Conservation (phyloP, 92 coral and sea anemone species). For the Phenganax stokvisi region DNA sequence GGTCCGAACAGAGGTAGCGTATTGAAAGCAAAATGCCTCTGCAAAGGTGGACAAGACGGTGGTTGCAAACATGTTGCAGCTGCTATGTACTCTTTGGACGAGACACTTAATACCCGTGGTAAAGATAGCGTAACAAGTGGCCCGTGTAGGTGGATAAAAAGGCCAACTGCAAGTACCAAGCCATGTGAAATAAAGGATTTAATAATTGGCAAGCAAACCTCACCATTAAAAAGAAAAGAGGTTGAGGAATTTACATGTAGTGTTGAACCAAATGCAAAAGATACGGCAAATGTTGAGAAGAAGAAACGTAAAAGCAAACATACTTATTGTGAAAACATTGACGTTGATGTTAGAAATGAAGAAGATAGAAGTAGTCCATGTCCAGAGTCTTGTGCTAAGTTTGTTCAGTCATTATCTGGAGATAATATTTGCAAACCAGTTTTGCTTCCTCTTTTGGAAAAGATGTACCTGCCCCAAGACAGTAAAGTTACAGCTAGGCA, state of each 20-base stretch:
- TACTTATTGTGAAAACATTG: conserved; percentile 34
- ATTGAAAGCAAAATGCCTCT: background rate
- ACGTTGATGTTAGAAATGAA: conserved; percentile 36
- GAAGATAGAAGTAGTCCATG: background rate
- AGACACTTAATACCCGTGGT: background rate
- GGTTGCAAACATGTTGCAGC: conserved; percentile 62
- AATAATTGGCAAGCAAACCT: background rate
- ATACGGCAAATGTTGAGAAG: no score
- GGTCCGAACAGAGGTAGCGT: background rate
- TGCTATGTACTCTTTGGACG: conserved; percentile 44
- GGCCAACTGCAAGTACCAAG: background rate
- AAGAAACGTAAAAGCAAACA: background rate
- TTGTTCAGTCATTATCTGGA: background rate
- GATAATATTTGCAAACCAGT: background rate
- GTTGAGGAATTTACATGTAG: no score
- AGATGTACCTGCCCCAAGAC: background rate
- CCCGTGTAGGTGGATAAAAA: background rate
- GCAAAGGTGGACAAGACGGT: conserved; percentile 48
- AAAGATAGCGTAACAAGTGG: conserved; percentile 1
- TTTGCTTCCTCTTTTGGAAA: background rate
- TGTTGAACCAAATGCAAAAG: no score
- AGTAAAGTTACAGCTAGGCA: no score
- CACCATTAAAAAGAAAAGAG: background rate
- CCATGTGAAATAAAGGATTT: background rate
- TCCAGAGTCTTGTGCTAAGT: background rate